A percentile compares a stretch with the other conserved stretches of the same genome.
Conservation (phyloP, 2,888 invertebrate genomes). For the Quadroppia sp. region DNA sequence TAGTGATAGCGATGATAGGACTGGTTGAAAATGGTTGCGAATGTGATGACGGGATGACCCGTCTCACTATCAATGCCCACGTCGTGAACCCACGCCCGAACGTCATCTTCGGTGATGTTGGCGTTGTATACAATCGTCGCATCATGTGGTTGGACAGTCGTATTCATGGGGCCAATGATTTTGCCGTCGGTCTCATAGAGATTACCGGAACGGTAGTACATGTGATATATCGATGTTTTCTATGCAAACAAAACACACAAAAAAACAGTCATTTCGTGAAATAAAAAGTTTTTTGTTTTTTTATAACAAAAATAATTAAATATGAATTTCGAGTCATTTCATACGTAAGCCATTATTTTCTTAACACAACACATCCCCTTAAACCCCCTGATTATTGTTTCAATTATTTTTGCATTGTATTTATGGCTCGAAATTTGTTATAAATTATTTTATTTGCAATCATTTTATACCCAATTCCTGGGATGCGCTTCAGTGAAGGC, state of each 20-base stretch:
- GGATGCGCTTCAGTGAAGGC: slow-evolving; percentile 9
- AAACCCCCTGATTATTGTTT: no score
- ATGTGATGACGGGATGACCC: background rate
- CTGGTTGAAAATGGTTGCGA: background rate
- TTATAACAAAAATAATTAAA: no score
- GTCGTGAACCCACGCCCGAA: background rate
- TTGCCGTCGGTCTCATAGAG: background rate
- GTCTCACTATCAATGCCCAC: background rate
- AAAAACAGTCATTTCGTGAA: no score
- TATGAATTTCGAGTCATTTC: no score
- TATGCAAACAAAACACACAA: background rate
- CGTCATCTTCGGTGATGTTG: background rate
- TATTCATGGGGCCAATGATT: background rate
- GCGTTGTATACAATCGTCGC: background rate
- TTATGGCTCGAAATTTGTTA: no score
- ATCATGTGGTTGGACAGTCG: background rate
- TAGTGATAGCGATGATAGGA: background rate
- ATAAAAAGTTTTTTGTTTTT: no score
- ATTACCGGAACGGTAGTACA: background rate
- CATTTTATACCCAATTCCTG: background rate
- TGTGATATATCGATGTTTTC: background rate
- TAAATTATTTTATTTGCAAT: no score
- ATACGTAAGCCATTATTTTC: no score
- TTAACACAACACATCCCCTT: no score
- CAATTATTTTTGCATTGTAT: no score